Evolutionary conservation across 1,140 invertebrate species (phyloP), one percentile per base, ranked within the genome.

Genomic region (Phenacoccus solenopsis): DNA sequence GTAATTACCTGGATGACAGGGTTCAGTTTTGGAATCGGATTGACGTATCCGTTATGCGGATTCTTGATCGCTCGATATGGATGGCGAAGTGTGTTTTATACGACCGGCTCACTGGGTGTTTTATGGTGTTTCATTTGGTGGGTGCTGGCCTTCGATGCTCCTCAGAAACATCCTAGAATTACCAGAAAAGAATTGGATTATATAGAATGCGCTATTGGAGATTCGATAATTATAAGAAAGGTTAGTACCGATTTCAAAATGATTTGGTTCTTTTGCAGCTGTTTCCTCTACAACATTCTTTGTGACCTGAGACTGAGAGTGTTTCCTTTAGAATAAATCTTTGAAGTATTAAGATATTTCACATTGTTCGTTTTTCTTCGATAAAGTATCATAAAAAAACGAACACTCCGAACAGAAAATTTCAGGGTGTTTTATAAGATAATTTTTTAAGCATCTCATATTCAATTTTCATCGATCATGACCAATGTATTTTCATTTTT

Each of bases 151-250:
- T 89, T 84, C 73, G 88, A 91, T 75, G 85, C 83, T 57, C 90
- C 90, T 0, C 82, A 84, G 56, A 78, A 81, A 56, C 90, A 92
- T 83, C 88, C 88, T 16, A 81, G 88, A 72, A 92, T 93, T 74
- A 83, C 86, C 3, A 76, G 81, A 56, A 78, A 84, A 69, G 90
- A 92, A 77, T 78, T 86, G 12, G 79, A 83, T 20, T 90, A 89
- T 74, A 91, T 92, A 73, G 83, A 87, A 72, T 79, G 80, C 24
- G 85, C 84, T 67, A 78, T 87, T 72, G 78, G 80, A 27, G 78
- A 79, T 70, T 80, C 82, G 71, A 79, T 82, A 32, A 77, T 78
- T 22, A 78, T 79, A 67, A 74, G 74, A 12, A 79, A 83, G 78
- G 82, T 83, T 76, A 67, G 59, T 69, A 64, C 25, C 4, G 7